A percentile compares a stretch with the other conserved stretches of the same genome.
Conservation (phyloP, 1,140 invertebrate genomes). For the Caenorhabditis latens region DNA sequence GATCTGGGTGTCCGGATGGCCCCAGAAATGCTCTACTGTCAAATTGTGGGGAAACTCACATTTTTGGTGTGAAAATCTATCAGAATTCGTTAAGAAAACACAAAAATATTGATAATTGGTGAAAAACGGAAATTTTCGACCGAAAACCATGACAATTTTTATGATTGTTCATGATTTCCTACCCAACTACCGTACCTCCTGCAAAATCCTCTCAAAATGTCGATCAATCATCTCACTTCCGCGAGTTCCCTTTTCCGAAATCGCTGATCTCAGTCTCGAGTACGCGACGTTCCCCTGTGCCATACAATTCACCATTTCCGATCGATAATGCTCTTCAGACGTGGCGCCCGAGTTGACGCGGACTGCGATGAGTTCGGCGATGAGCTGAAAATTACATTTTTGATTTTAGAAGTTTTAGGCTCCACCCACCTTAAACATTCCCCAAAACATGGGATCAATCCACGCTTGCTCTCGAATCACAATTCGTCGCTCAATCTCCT, state of each 20-base stretch:
- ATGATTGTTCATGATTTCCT: too few species aligned
- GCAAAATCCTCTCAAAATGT: constrained; percentile 31
- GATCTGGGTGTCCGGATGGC: too few species aligned
- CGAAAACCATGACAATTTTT: too few species aligned
- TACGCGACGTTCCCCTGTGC: constrained; percentile 36
- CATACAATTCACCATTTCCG: constrained; percentile 58
- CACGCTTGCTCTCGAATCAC: constrained; percentile 39
- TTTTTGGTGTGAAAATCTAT: too few species aligned
- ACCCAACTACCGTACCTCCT: constrained; percentile 29
- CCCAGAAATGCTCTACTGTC: too few species aligned
- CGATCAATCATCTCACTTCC: constrained; percentile 36
- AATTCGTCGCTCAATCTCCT: neutral
- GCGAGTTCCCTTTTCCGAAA: constrained; percentile 58
- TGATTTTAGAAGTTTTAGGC: too few species aligned
- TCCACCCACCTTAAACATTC: constrained; percentile 13
- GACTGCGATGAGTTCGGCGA: constrained; percentile 60
- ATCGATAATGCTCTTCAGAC: constrained; percentile 35
- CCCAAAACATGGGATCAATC: constrained; percentile 57
- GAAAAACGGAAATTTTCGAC: too few species aligned
- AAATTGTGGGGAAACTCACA: too few species aligned
- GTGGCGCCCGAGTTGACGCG: constrained; percentile 28
- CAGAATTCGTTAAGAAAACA: too few species aligned
- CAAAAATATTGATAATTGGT: too few species aligned
- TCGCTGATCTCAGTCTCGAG: constrained; percentile 38
- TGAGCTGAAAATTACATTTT: constrained; percentile 17